Conservation (phyloP, 2,797 vertebrate genomes). For the Hypotaenidia okinawae region DNA sequence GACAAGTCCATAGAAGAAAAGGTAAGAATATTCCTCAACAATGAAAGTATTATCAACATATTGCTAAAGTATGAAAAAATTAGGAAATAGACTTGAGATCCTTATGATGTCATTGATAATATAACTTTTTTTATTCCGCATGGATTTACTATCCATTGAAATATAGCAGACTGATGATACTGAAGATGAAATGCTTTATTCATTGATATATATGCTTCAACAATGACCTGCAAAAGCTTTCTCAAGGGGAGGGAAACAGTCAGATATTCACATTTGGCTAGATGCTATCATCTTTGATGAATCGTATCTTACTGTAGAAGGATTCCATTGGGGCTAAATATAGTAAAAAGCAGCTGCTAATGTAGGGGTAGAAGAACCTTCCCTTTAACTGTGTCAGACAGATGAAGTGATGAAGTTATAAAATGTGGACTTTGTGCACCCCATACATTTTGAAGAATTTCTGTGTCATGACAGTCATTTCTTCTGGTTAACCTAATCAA, state of each 20-base stretch:
- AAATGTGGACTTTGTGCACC: not conserved
- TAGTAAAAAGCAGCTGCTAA: not conserved
- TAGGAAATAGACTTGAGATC: not conserved
- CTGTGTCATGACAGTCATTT: not conserved
- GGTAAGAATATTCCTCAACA: not conserved
- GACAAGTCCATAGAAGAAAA: not conserved
- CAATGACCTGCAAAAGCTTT: not conserved
- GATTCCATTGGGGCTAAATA: not conserved
- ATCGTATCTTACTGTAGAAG: not conserved
- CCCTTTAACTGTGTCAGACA: not conserved
- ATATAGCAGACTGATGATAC: not conserved
- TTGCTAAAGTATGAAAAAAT: not conserved
- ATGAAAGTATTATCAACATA: not conserved
- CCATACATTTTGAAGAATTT: not conserved
- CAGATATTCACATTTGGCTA: not conserved
- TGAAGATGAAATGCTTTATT: not conserved
- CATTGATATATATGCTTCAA: not conserved
- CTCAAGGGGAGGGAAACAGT: not conserved
- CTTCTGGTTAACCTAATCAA: not conserved
- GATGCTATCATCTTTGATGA: not conserved
- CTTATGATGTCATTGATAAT: not conserved
- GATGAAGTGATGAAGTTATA: not conserved
- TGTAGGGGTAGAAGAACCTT: not conserved
- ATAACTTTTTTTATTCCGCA: not conserved
- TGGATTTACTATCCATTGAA: not conserved